Percentiles rank a stretch among this genome's conserved stretches.
Conservation (phyloP, 92 coral and sea anemone species). For the Zoanthus gigantus region DNA sequence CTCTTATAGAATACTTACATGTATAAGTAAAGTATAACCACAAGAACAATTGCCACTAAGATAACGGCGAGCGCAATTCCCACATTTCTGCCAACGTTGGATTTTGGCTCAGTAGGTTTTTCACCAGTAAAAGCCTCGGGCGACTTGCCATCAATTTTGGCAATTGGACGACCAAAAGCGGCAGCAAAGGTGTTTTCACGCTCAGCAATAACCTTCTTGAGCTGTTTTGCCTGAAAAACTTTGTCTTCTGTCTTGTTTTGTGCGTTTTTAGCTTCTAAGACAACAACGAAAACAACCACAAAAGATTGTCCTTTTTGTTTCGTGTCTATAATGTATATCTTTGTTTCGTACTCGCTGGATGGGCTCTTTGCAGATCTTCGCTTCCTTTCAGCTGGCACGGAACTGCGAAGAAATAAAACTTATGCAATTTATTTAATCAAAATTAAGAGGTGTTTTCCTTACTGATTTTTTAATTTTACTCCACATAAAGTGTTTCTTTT, state of each 20-base stretch:
- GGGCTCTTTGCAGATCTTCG: constrained; percentile 3
- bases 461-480: too few relatives aligned
- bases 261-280: constrained; percentile 1
- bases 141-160: neutral
- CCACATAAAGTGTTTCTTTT: too few relatives aligned
- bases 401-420: neutral
- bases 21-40: constrained; percentile 14
- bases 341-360: too few relatives aligned
- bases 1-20: neutral
- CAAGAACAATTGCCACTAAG: neutral
- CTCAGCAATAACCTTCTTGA: neutral
- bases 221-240: neutral
- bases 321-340: neutral
- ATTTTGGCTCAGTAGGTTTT: neutral
- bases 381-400: neutral
- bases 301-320: neutral
- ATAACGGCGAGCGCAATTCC: neutral
- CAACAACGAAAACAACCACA: neutral
- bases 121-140: neutral
- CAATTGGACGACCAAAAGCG: neutral
- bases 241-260: neutral
- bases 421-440: neutral
- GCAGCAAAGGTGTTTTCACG: neutral
- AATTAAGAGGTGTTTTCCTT: neutral
- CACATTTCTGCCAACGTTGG: neutral